These are phyloP conservation scores for Xerus inauris DNA, from an alignment of 2,113 vertebrate genomes.

Conservation along the genomic window DNA sequence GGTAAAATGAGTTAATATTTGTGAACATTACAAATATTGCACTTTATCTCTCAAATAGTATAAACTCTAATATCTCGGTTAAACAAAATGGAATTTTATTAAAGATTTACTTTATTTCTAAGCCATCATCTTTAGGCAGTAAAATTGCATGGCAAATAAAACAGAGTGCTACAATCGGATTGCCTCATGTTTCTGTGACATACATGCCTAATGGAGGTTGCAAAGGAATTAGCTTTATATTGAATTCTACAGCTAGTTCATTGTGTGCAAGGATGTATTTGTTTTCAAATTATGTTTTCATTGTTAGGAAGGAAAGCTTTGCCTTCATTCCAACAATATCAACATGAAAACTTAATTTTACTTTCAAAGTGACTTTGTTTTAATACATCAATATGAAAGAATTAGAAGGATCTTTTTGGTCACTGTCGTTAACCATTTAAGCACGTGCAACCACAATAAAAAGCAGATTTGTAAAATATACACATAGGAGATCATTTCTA, in stretches of 20 bases:
- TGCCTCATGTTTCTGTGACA: background rate
- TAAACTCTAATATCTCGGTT: background rate
- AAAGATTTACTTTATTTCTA: background rate
- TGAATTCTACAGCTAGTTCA: background rate
- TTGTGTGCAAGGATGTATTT: background rate
- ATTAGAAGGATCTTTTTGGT: background rate
- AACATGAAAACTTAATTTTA: conserved; percentile 39
- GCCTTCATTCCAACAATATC: background rate
- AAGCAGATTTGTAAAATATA: background rate
- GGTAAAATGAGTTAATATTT: background rate
- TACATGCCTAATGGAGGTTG: background rate
- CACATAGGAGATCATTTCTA: background rate
- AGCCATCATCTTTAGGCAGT: background rate
- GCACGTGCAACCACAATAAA: background rate
- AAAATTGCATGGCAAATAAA: background rate
- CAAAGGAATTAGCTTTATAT: background rate
- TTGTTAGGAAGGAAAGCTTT: background rate
- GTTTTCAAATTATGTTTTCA: conserved; percentile 52
- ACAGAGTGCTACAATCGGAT: background rate
- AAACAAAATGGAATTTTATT: conserved; percentile 21
- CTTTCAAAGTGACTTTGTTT: conserved; percentile 20
- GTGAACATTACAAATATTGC: background rate
- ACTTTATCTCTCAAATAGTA: background rate
- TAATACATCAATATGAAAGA: background rate
- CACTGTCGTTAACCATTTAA: background rate